Evolutionary conservation across 1,140 invertebrate genomes (phyloP), one percentile per base, ranked within the genome.

Genomic region (Drosophila tani): DNA sequence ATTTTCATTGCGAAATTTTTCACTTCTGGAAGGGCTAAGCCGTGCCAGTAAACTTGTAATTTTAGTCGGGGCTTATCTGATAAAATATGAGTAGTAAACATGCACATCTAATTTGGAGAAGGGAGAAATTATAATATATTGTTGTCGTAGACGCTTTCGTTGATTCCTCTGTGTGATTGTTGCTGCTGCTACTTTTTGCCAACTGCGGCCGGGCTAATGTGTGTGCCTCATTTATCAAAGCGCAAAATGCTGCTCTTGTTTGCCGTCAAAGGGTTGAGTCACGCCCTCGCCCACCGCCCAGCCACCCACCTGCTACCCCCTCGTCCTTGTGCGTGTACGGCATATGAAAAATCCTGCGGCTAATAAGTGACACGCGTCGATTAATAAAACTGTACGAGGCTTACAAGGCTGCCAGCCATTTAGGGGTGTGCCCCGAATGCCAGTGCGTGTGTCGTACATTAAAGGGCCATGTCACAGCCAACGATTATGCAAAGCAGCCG

Each of bases 351-450:
- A 83, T 88, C 84, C 84, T 84, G 77, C 84, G 84, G 85, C 84
- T 88, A 88, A 88, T 88, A 81, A 84, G 81, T 81, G 84, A 88
- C 85, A 88, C 75, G 81, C 84, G 85, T 88, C 84, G 73, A 88
- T 88, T 88, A 88, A 84, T 81, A 90, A 88, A 84, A 88, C 74
- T 57, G 62, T 75, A 53, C 47, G 66, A 41, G 50, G 43, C 41
- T 59, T 47, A 47, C 74, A 63, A 77, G 73, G 66, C 60, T 65
- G 63, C 70, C 49, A 27, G 64, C 66, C 55, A 50, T 63, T 60
- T 67, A 63, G 45, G 59, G 45, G 63, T 55, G 64, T 66, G 49
- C 24, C 46, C 35, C 41, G 47, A 49, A 74, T 51, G 41, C 57
- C 35, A 45, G 56, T 78, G 68, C 78, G 73, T 82, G 82, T 75